These are phyloP conservation scores for Anguilla megastoma DNA, from an alignment of 2,797 vertebrate species.

Conservation along the genomic window DNA sequence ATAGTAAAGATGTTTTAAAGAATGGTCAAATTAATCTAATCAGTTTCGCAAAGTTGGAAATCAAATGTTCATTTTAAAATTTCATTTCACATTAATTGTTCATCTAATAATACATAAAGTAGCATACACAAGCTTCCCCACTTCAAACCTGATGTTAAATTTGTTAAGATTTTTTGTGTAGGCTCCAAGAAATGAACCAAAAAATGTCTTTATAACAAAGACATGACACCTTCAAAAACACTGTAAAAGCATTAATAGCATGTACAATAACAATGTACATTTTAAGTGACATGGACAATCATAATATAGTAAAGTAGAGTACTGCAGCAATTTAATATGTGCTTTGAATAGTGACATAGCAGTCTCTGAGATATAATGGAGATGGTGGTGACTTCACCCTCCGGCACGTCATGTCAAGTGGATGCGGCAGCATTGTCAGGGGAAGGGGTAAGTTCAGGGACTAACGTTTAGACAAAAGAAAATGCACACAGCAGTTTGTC, in stretches of 20 bases:
- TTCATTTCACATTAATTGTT: not conserved
- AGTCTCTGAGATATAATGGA: not conserved
- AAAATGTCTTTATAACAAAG: not conserved
- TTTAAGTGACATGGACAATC: not conserved
- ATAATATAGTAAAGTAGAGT: not conserved
- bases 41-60: not conserved
- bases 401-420: not conserved
- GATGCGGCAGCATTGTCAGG: not conserved
- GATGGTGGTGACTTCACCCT: not conserved
- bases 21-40: not conserved
- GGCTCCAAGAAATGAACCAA: no score
- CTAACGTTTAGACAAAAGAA: not conserved
- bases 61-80: not conserved
- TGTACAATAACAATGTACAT: not conserved
- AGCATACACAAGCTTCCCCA: not conserved
- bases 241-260: not conserved
- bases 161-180: not conserved
- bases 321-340: not conserved
- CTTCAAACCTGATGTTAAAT: not conserved
- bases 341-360: not conserved
- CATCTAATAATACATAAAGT: not conserved
- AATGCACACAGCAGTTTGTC: not conserved
- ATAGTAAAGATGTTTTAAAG: not conserved
- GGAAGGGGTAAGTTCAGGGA: not conserved
- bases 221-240: not conserved